phyloP scores from a whole-genome alignment of 2,113 vertebrate genomes.

The Vidua chalybeata region DNA sequence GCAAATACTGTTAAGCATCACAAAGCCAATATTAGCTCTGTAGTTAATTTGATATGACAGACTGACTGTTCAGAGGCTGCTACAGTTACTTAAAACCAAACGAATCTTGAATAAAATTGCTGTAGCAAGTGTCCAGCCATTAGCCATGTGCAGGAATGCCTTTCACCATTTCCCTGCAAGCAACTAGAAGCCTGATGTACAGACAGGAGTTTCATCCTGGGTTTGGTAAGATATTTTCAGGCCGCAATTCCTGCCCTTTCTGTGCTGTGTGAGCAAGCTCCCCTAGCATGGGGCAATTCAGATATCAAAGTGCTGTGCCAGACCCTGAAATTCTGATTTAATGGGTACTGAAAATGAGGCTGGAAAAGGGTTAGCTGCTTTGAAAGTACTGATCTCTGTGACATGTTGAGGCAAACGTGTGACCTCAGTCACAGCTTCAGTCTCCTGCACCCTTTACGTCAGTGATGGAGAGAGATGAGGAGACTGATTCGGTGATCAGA shows the following conservation, averaged over 20 bases:
- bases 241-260: background rate
- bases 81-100: background rate
- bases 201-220: background rate
- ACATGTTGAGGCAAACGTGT: fast-evolving
- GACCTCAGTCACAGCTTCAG: background rate
- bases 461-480: too few relatives aligned
- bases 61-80: background rate
- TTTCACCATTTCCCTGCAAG: background rate
- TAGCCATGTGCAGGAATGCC: background rate
- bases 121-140: background rate
- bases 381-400: background rate
- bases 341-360: background rate
- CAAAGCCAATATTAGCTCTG: background rate
- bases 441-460: background rate
- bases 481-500: too few relatives aligned
- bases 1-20: background rate
- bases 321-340: background rate
- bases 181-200: background rate
- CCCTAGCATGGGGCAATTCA: fast-evolving
- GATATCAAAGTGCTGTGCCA: background rate
- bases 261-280: background rate
- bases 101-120: background rate
- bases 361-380: background rate
- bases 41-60: background rate
- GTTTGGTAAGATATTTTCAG: background rate